Percentiles rank a stretch among this genome's conserved stretches.
Conservation (phyloP, 2,888 invertebrate species). For the Stenchaetothrips biformis region DNA sequence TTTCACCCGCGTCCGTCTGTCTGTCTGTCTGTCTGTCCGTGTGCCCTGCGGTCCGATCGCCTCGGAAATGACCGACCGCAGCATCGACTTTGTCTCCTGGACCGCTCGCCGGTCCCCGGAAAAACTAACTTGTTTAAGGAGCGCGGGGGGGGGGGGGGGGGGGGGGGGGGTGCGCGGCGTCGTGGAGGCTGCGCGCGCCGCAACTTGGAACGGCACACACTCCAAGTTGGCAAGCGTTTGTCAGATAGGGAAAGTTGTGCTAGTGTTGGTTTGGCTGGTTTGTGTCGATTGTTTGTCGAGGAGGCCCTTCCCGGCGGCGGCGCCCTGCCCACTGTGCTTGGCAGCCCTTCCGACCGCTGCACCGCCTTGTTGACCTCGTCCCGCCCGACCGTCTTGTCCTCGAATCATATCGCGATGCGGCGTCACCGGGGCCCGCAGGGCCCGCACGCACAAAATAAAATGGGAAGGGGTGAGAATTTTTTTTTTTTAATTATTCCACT, state of each 20-base stretch:
- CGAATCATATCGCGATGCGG: background rate
- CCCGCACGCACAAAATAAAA: background rate
- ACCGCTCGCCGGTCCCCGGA: background rate
- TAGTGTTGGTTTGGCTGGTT: background rate
- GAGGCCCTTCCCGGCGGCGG: background rate
- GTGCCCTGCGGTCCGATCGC: too few species aligned
- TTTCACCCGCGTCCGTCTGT: too few species aligned
- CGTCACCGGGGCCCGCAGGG: too few species aligned
- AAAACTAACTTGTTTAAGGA: conserved; percentile 13
- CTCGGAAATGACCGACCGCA: background rate
- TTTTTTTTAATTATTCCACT: background rate
- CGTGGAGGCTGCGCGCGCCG: background rate
- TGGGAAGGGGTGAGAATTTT: background rate
- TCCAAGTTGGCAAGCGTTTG: conserved; percentile 22
- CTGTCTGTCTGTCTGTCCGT: too few species aligned
- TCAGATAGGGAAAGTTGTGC: conserved; percentile 23
- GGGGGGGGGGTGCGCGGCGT: background rate
- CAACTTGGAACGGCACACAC: conserved; percentile 13
- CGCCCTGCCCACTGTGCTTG: too few species aligned
- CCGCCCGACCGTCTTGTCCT: background rate
- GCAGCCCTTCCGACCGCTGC: background rate
- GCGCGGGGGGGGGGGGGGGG: background rate
- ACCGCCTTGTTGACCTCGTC: background rate
- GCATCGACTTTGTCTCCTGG: background rate
- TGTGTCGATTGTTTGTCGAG: conserved; percentile 21